Conservation (phyloP, 1,140 invertebrate genomes). For the Lepidurus arcticus region DNA sequence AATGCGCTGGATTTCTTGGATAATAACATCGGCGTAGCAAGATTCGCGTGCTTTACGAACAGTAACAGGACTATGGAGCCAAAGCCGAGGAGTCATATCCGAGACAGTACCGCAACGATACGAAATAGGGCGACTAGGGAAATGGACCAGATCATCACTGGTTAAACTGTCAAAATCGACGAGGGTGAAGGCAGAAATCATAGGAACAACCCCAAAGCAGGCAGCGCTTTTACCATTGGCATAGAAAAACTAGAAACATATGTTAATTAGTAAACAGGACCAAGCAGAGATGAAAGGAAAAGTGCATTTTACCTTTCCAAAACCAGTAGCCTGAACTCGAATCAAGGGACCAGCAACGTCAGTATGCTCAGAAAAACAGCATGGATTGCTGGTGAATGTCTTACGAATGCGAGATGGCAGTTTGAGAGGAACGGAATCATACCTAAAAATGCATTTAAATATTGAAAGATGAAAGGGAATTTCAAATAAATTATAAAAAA, state of each 20-base stretch:
- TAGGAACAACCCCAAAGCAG: constrained; percentile 34
- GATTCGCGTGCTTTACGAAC: constrained; percentile 43
- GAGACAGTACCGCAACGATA: constrained; percentile 40
- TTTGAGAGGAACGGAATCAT: background rate
- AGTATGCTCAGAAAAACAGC: constrained; percentile 12
- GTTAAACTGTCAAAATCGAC: constrained; percentile 27
- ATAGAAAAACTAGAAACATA: constrained; percentile 34
- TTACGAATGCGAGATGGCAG: background rate
- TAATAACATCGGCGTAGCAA: constrained; percentile 44
- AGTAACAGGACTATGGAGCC: constrained; percentile 44
- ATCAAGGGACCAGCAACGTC: constrained; percentile 35
- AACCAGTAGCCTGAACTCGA: constrained; percentile 34
- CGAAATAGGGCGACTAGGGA: constrained; percentile 17
- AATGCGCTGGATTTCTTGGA: constrained; percentile 43
- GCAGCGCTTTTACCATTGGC: constrained; percentile 34
- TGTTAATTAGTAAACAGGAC: background rate
- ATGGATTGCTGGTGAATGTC: background rate
- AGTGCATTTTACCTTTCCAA: constrained; percentile 34
- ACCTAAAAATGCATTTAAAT: background rate
- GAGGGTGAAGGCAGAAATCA: constrained; percentile 34
- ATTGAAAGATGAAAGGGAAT: background rate
- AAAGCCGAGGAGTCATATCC: constrained; percentile 39
- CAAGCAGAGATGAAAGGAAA: background rate
- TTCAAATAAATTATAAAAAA: background rate
- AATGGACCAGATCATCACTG: background rate